Conservation (phyloP, 2,113 vertebrate genomes). For the Garra rufa region DNA sequence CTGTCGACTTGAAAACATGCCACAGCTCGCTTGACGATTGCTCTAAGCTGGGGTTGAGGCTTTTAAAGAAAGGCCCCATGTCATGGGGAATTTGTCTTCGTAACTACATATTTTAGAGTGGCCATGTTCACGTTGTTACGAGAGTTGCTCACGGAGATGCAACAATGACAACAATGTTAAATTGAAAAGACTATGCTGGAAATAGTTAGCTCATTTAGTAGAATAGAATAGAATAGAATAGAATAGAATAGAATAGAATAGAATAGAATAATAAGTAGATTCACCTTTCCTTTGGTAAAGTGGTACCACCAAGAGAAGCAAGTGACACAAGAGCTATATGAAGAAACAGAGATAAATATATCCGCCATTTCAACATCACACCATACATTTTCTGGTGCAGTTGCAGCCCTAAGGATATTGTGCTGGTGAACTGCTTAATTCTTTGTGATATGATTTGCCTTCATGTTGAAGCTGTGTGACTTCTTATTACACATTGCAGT, state of each 20-base stretch:
- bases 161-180: neutral
- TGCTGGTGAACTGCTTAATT: slow-evolving; percentile 67
- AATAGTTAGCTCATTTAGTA: neutral
- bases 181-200: neutral
- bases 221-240: slow-evolving; percentile 10
- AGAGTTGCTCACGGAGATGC: neutral
- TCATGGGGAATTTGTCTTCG: slow-evolving; percentile 41
- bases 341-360: slow-evolving; percentile 58
- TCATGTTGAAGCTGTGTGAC: slow-evolving; percentile 43
- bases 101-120: slow-evolving; percentile 25
- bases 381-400: slow-evolving; percentile 76
- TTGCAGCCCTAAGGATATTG: slow-evolving; percentile 69
- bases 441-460: slow-evolving; percentile 70
- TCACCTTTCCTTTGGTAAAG: neutral
- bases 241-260: slow-evolving; percentile 8
- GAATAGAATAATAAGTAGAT: neutral
- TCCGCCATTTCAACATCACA: slow-evolving; percentile 65
- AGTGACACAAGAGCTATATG: slow-evolving; percentile 46
- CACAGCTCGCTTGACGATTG: slow-evolving; percentile 2
- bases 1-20: slow-evolving; percentile 20
- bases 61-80: slow-evolving; percentile 46
- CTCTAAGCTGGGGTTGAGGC: slow-evolving; percentile 16
- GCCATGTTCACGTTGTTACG: neutral
- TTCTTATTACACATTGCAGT: slow-evolving; percentile 42
- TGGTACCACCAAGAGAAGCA: slow-evolving; percentile 15